Evolutionary conservation across 53 echinoderm and acorn worm genomes (phyloP), one percentile per base, ranked within the genome.

Genomic region (Holothuria scabra): DNA sequence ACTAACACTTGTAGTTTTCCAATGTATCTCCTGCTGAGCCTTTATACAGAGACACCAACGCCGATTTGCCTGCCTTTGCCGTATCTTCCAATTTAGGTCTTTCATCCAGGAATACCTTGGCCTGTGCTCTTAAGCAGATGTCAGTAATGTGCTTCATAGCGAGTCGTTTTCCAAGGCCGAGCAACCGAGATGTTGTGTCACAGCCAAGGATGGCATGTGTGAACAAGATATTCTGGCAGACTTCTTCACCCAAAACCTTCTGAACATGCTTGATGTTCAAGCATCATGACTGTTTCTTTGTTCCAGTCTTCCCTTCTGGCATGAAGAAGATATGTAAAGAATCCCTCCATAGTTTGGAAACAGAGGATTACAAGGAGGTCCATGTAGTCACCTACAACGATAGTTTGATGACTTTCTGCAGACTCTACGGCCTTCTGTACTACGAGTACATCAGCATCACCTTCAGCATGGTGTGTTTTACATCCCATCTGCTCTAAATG

Each of bases 251-350:
- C 58, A 12, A 57, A 57, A 57, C 13, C 58, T 20, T 57, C 20
- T 20, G 12, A 20, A 57, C n/a, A n/a, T n/a, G n/a, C n/a, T n/a
- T n/a, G n/a, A n/a, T n/a, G n/a, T n/a, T n/a, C n/a, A n/a, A n/a
- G 20, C 58, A 57, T 57, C 20, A 20, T 57, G 58, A 57, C 58
- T 12, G 58, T 20, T 57, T 57, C 58, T 57, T 57, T 57, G 58
- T 57, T 57, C 58, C 58, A 57, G 58, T 57, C 58, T 57, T 57
- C 58, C 58, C n/a, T n/a, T n/a, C n/a, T n/a, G n/a, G n/a, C n/a
- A n/a, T n/a, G n/a, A n/a, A n/a, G n/a, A n/a, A n/a, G n/a, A n/a
- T n/a, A n/a, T n/a, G n/a, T n/a, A n/a, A n/a, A n/a, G n/a, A n/a
- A n/a, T n/a, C n/a, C n/a, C n/a, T 57, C 58, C 58, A 57, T 57